These are phyloP conservation scores for Charanyca ferruginea DNA, from an alignment of 2,888 invertebrate genomes.

Conservation along the genomic window DNA sequence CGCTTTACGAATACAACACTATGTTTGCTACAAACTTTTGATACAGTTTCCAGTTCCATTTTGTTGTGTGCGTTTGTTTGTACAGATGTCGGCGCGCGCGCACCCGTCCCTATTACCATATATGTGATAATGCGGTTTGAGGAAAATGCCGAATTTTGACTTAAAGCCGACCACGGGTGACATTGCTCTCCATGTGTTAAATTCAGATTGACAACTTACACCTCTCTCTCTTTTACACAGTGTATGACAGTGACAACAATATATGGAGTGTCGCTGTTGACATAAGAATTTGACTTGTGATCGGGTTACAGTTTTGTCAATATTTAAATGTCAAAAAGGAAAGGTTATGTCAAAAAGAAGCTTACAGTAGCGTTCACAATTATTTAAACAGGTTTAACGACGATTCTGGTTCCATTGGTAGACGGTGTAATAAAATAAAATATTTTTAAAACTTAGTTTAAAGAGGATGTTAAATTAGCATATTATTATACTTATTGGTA, in stretches of 20 bases:
- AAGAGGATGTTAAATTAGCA: conserved; percentile 47
- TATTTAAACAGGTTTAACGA: conserved; percentile 9
- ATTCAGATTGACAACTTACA: conserved; percentile 53
- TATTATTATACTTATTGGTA: conserved; percentile 54
- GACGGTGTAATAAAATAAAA: conserved; percentile 7
- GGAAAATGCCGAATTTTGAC: conserved; percentile 84
- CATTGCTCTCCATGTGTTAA: conserved; percentile 74
- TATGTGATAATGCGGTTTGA: conserved; percentile 82
- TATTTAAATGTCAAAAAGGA: conserved; percentile 73
- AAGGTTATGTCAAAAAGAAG: conserved; percentile 75
- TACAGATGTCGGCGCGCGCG: conserved; percentile 78
- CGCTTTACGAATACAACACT: conserved; percentile 22
- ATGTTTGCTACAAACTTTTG: conserved; percentile 60
- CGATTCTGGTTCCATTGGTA: not conserved
- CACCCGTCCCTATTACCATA: conserved; percentile 84
- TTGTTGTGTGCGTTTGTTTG: conserved; percentile 70
- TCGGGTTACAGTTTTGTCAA: conserved; percentile 71
- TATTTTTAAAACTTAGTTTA: conserved; percentile 11
- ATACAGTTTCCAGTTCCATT: conserved; percentile 75
- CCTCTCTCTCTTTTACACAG: conserved; percentile 36
- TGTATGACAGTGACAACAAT: conserved; percentile 42
- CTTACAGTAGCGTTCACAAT: conserved; percentile 55
- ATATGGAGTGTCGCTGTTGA: conserved; percentile 51
- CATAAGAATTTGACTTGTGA: conserved; percentile 55
- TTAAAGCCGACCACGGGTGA: conserved; percentile 77